Conservation (phyloP, 2,797 vertebrate species). For the Eospalax fontanierii region DNA sequence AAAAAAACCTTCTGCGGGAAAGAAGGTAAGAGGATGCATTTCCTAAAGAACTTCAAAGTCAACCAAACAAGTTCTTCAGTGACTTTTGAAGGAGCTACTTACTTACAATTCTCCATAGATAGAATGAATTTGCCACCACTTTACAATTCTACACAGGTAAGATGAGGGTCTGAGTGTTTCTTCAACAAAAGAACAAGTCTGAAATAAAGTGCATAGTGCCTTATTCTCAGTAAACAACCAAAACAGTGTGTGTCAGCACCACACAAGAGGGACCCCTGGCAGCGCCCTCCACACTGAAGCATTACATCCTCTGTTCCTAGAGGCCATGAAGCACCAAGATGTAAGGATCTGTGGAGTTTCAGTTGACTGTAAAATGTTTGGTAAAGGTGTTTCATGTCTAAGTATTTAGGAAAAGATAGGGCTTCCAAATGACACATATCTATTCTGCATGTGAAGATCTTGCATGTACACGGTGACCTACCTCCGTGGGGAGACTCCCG, state of each 20-base stretch:
- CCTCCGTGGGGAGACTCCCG: slow-evolving; percentile 97
- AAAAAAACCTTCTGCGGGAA: slow-evolving; percentile 57
- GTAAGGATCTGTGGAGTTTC: background rate
- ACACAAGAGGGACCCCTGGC: background rate
- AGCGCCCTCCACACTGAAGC: background rate
- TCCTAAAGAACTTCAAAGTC: slow-evolving; percentile 61
- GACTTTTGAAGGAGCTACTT: background rate
- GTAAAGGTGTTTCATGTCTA: background rate
- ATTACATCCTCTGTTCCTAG: background rate
- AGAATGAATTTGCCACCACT: background rate
- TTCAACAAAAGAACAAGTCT: slow-evolving; percentile 40
- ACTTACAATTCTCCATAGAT: background rate
- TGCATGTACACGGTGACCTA: slow-evolving; percentile 80
- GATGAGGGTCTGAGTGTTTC: slow-evolving; percentile 13
- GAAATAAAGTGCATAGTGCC: background rate
- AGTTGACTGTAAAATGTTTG: background rate
- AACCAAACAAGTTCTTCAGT: slow-evolving; percentile 61
- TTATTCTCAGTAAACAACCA: slow-evolving; percentile 52
- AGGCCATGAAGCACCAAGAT: background rate
- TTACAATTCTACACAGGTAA: slow-evolving; percentile 35
- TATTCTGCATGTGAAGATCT: background rate
- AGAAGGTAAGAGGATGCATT: slow-evolving; percentile 54
- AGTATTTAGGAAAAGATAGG: background rate
- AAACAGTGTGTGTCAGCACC: background rate
- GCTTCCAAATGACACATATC: slow-evolving; percentile 16